Conservation (phyloP, 2,113 vertebrate genomes). For the Callopanchax toddi region DNA sequence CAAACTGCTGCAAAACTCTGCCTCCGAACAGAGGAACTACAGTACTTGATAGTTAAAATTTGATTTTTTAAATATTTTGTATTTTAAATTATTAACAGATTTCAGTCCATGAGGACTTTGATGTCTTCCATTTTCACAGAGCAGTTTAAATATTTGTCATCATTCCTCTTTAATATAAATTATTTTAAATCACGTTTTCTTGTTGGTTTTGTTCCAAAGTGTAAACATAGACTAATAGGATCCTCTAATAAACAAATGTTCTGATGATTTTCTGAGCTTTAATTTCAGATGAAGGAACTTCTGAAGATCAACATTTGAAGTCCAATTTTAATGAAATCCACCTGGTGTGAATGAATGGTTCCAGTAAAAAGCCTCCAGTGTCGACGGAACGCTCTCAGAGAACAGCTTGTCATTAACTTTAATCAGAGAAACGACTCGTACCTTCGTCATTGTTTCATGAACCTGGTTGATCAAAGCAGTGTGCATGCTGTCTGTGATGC, state of each 20-base stretch:
- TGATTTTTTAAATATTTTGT: too few species aligned
- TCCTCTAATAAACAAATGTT: background rate
- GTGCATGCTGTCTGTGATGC: background rate
- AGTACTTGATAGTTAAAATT: too few species aligned
- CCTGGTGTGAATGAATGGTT: background rate
- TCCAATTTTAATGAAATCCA: conserved; percentile 1
- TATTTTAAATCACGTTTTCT: too few species aligned
- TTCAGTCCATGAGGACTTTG: too few species aligned
- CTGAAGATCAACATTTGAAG: background rate
- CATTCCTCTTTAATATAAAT: too few species aligned
- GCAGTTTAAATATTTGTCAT: too few species aligned
- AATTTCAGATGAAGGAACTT: background rate
- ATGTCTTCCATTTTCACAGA: too few species aligned
- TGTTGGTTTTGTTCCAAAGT: too few species aligned
- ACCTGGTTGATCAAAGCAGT: conserved; percentile 5
- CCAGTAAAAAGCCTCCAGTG: background rate
- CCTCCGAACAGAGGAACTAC: too few species aligned
- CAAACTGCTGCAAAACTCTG: too few species aligned
- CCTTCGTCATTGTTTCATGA: conserved; percentile 11
- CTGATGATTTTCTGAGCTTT: background rate
- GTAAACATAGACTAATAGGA: too few species aligned
- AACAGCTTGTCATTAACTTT: conserved; percentile 2
- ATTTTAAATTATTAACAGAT: too few species aligned
- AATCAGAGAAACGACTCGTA: background rate
- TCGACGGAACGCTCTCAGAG: background rate